These are phyloP conservation scores for Horisme vitalbata DNA, from an alignment of 2,888 invertebrate genomes.

Conservation along the genomic window DNA sequence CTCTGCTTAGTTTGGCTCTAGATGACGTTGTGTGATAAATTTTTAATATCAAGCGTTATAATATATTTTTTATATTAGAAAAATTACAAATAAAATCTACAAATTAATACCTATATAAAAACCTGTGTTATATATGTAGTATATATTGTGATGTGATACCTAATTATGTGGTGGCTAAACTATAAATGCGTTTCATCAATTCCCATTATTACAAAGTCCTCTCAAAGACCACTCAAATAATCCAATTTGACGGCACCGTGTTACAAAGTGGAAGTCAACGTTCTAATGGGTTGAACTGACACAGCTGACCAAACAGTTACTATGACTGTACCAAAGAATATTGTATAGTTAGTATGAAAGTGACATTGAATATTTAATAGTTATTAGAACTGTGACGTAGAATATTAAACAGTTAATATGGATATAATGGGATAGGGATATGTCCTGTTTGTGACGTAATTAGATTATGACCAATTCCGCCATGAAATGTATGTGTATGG, in stretches of 20 bases:
- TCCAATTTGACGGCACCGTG: slow-evolving; percentile 53
- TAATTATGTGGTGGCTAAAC: no score
- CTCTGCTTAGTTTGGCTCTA: no score
- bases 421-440: slow-evolving; percentile 15
- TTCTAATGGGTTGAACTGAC: slow-evolving; percentile 53
- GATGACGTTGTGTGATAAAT: no score
- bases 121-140: no score
- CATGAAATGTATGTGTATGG: slow-evolving; percentile 41
- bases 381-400: not conserved
- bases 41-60: no score
- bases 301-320: slow-evolving; percentile 2
- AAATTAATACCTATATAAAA: no score
- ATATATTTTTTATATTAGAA: no score
- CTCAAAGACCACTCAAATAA: slow-evolving; percentile 49
- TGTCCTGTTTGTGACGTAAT: slow-evolving; percentile 47
- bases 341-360: not conserved
- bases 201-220: slow-evolving; percentile 4
- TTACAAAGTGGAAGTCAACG: slow-evolving; percentile 57
- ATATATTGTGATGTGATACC: no score
- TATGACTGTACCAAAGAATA: not conserved
- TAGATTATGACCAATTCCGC: slow-evolving; percentile 49
- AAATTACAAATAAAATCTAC: no score
- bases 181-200: no score
- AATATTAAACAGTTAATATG: not conserved
- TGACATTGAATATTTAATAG: not conserved